Percentiles rank a stretch among this genome's conserved stretches.
phyloP scores from a whole-genome alignment of 1,140 invertebrate species.

The Agrilus planipennis region DNA sequence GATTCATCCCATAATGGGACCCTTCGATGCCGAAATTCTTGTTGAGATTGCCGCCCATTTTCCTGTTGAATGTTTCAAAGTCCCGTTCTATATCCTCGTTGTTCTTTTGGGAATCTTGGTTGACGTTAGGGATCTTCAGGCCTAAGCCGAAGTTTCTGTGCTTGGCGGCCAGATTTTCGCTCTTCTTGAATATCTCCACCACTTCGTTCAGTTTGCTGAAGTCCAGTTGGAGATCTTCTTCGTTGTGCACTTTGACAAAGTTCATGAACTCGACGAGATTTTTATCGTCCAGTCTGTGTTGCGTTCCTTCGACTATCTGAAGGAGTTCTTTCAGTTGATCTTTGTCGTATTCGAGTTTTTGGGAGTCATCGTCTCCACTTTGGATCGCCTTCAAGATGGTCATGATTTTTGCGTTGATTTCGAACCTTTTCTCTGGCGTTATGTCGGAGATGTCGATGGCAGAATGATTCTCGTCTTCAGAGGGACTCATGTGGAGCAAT shows the following conservation, averaged over 20 bases:
- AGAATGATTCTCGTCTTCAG: constrained; percentile 7
- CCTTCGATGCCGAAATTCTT: constrained; percentile 22
- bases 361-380: constrained; percentile 8
- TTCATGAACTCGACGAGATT: constrained; percentile 23
- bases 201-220: constrained; percentile 18
- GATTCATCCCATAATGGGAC: constrained; percentile 11
- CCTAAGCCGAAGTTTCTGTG: constrained; percentile 19
- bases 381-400: constrained; percentile 17
- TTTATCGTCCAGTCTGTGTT: constrained; percentile 17
- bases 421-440: constrained; percentile 10
- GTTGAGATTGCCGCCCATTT: constrained; percentile 11
- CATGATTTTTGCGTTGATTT: constrained; percentile 16
- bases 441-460: constrained; percentile 7
- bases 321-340: constrained; percentile 16
- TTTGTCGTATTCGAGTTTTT: constrained; percentile 15
- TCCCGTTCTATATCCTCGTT: constrained; percentile 22
- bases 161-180: constrained; percentile 12
- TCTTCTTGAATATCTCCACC: constrained; percentile 14
- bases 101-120: constrained; percentile 9
- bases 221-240: constrained; percentile 21
- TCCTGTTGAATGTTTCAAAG: constrained; percentile 15
- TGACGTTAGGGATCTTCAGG: too few species aligned
- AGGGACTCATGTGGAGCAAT: constrained; percentile 13
- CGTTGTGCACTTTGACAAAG: constrained; percentile 19
- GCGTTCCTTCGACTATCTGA: constrained; percentile 14